Conservation (phyloP, 2,888 invertebrate species). For the Chydorus sphaericus region DNA sequence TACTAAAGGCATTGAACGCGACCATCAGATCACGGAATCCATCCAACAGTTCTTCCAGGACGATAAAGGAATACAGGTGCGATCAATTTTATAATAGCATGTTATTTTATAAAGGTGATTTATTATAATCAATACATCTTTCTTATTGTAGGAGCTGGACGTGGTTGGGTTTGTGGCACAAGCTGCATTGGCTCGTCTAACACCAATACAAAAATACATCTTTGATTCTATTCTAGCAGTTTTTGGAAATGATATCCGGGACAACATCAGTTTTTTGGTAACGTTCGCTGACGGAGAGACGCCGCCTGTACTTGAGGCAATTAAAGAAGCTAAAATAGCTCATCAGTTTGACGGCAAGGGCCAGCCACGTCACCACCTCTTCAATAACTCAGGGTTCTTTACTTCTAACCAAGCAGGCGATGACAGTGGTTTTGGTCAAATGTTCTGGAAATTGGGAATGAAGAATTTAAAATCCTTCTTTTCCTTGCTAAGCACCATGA, state of each 20-base stretch:
- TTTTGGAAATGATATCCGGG: background rate
- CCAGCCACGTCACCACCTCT: background rate
- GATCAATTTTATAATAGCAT: no score
- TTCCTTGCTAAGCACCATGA: constrained; percentile 12
- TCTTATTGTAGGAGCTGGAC: background rate
- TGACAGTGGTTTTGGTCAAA: background rate
- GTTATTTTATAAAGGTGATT: no score
- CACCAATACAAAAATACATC: background rate
- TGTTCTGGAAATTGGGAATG: constrained; percentile 18
- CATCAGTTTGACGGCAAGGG: background rate
- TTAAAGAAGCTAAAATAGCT: background rate
- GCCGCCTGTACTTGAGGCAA: background rate
- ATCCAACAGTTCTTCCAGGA: background rate
- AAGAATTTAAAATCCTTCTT: constrained; percentile 18
- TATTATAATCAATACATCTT: no score
- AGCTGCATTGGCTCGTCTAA: background rate
- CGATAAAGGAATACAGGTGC: constrained; percentile 15
- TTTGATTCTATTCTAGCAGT: constrained; percentile 3
- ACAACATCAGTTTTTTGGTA: background rate
- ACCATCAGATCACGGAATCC: background rate
- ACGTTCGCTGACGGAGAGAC: background rate
- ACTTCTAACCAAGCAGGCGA: background rate
- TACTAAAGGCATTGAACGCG: constrained; percentile 2
- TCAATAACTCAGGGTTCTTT: background rate
- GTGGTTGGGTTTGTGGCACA: constrained; percentile 5